Base-by-base conservation (phyloP, 2,888 invertebrate species). In the Brachyptera risi region DNA sequence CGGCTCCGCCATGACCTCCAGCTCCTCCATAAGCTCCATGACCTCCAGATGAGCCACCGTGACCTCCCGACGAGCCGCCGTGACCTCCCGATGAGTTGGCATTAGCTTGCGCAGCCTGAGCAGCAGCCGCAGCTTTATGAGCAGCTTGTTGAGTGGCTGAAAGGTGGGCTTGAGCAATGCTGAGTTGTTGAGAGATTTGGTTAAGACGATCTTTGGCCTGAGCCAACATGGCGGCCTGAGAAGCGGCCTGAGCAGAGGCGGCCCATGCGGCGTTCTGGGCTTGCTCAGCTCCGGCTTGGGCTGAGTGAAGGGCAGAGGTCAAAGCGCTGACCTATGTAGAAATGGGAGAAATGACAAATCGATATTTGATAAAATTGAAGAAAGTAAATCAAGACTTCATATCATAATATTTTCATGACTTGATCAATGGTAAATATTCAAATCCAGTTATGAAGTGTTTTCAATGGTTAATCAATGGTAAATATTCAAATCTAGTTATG, bases 181-280 rank as follows among this genome's bases (percentile, higher is more conserved):
- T 80, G 21, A 89, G 76, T 69, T 89, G 88, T 37, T 87, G 85
- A 61, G 83, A 83, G 17, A 87, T 76, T 1, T 85, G 79, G 63
- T 84, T 82, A 17, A 87, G 75, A 38, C 87, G 74, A 66, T 86
- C 84, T 65, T 87, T 81, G 0, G 90, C 88, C 13, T 87, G 84
- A 3, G 88, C 87, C 1, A 89, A 85, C 89, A 89, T 89, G 47
- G 86, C 83, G 24, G 86, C 87, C 69, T 90, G 90, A 0, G 89
- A 87, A 0, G 88, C 89, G 5, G 87, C 74, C 72, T 90, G 89
- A 40, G 87, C 87, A 0, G 87, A 84, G 0, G 90, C 86, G 69
- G 87, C 88, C 0, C 84, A 83, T 0, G 88, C 84, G 0, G 89
- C 85, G 67, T 87, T 86, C 63, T 85, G 83, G 0, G 89, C 87